Evolutionary conservation across 1,140 invertebrate genomes (phyloP), one percentile per base, ranked within the genome.

Genomic region (Microplitis demolitor): DNA sequence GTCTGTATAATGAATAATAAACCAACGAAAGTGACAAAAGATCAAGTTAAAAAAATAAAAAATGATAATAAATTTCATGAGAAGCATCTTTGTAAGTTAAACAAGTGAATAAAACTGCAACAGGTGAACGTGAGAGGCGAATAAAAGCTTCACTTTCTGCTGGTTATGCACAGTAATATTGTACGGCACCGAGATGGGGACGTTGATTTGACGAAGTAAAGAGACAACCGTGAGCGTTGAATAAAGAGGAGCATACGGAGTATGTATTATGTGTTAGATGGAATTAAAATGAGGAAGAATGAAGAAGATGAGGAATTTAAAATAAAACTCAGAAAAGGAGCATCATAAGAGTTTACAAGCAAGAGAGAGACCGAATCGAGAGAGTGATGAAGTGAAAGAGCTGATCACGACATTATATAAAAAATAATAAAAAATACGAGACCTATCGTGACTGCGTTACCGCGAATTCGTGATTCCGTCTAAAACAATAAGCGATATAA

Each of bases 401-500:
- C 63, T 60, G 69, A 70, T 75, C 74, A 75, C 74, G 74, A 75
- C 63, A 72, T 51, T 66, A 69, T 61, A 71, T 72, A 69, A 67
- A 68, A 68, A 53, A 72, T 54, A 53, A 72, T 54, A 60, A 69
- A 66, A 16, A 70, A 74, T 50, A 34, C 70, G 61, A 74, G 66
- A n/a, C 69, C 69, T 72, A 72, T 77, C 76, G 76, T 77, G 76
- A 77, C 74, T 73, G 71, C 67, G 66, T 71, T 71, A 71, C 70
- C 68, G 67, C 71, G 76, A 69, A 72, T 69, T 73, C 71, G 76
- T 74, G 74, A 75, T 77, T 75, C 76, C 35, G 67, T 77, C 76
- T 75, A 77, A 77, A 77, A 77, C 76, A 77, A 77, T 77, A 77
- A 77, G 69, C 73, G 72, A 77, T 73, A 77, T 73, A 70, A 70